Evolutionary conservation across 2,888 invertebrate species (phyloP).

Genomic region (Helleia helle): DNA sequence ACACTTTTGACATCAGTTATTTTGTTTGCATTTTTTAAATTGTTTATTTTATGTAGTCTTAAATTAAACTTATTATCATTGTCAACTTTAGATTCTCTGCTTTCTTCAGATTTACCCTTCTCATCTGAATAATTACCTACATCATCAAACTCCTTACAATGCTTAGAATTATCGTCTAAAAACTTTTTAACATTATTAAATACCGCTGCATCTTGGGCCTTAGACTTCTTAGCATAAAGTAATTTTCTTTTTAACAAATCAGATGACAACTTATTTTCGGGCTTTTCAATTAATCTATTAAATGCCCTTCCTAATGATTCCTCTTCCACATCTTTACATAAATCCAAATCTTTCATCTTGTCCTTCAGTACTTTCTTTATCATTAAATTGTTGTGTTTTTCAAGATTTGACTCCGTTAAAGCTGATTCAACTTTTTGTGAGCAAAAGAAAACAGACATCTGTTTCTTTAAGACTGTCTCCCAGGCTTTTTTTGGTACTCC

Average conservation of each 20-base stretch:
- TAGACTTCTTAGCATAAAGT: constrained; percentile 11
- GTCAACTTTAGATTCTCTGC: not conserved
- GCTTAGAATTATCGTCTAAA: constrained; percentile 20
- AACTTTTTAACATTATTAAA: constrained; percentile 22
- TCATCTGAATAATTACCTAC: not conserved
- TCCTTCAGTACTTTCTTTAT: constrained; percentile 24
- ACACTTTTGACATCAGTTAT: too few relatives aligned
- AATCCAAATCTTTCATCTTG: constrained; percentile 36
- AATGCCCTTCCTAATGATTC: constrained; percentile 32
- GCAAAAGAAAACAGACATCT: constrained; percentile 29
- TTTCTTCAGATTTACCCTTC: not conserved
- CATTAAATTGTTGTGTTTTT: constrained; percentile 22
- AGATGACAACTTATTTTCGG: constrained; percentile 12
- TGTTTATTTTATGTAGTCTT: not conserved
- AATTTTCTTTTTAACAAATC: constrained; percentile 14
- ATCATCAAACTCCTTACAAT: not conserved
- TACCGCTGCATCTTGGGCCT: constrained; percentile 10
- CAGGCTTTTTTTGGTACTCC: constrained; percentile 20
- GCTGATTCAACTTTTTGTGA: constrained; percentile 26
- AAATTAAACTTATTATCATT: not conserved
- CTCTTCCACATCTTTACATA: constrained; percentile 42
- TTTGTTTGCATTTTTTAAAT: not conserved
- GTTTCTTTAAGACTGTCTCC: constrained; percentile 28
- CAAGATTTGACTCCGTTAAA: constrained; percentile 27
- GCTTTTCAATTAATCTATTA: constrained; percentile 1